Base-by-base conservation (phyloP, 2,797 vertebrate species). In the Notolepis coatsorum region DNA sequence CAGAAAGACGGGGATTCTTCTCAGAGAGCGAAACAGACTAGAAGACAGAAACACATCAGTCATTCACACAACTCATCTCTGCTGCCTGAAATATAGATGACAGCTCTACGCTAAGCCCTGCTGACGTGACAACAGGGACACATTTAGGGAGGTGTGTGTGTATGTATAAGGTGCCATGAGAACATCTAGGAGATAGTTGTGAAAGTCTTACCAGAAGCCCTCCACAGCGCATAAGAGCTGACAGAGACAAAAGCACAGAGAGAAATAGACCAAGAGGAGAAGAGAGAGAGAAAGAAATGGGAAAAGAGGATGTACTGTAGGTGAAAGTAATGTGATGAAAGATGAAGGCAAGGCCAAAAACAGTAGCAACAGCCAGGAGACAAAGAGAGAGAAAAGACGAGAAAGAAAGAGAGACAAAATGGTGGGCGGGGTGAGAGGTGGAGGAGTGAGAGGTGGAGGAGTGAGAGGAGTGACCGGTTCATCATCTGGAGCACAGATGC, bases 401-500 rank as follows among this genome's bases (percentile, higher is more conserved):
- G 3, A 30, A 3, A 60, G 6, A 49, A 37, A 45, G 15, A 53
- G 15, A 58, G 47, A 8, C 53, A 13, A 37, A 8, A 9, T 0
- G 2, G 33, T 10, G 57, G 53, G 52, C 13, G 17, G n/a, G 27
- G 54, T 52, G 17, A 21, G 47, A 25, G 20, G n/a, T n/a, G n/a
- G n/a, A n/a, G n/a, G n/a, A n/a, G n/a, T n/a, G n/a, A n/a, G n/a
- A n/a, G n/a, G 39, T 31, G 1, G 41, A 1, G 6, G 30, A 58
- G 39, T 56, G 39, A 15, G 15, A 12, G 12, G 33, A 68, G 43
- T 24, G 47, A 59, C 35, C 15, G 51, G 35, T 3, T 33, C 30
- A 10, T 5, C 9, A 31, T 15, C 50, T 68, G 56, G 18, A 35
- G 5, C 57, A 25, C 73, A 83, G 69, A 85, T 65, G 60, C 55